Percentiles rank a stretch among this genome's conserved stretches.
Evolutionary conservation across 64 coral and sea anemone genomes (phyloP).

Genomic region (Astreopora myriophthalma): DNA sequence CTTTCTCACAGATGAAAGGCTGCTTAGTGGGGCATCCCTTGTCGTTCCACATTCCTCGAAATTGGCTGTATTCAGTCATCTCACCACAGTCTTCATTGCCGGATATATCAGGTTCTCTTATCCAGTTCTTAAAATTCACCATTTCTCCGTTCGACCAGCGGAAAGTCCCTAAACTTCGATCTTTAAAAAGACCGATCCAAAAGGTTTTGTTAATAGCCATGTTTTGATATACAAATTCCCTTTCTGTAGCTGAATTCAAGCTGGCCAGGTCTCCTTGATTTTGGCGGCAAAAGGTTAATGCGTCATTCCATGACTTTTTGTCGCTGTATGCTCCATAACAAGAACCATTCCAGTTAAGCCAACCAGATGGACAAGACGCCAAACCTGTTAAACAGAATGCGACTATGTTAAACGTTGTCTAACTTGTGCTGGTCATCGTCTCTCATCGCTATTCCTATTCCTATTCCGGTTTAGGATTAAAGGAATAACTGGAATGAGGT

Average conservation of each 20-base stretch:
- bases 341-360: background rate
- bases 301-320: background rate
- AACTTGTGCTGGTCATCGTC: too few species aligned
- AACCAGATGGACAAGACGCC: background rate
- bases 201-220: background rate
- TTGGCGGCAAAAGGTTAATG: background rate
- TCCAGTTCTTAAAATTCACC: constrained; percentile 15
- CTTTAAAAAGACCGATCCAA: constrained; percentile 38
- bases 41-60: constrained; percentile 34
- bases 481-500: too few species aligned
- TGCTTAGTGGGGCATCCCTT: background rate
- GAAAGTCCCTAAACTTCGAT: background rate
- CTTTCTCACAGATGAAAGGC: constrained; percentile 53
- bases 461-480: too few species aligned
- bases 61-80: constrained; percentile 12
- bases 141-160: background rate
- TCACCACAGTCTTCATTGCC: constrained; percentile 8
- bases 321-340: constrained; percentile 4
- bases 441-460: too few species aligned
- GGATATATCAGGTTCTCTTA: background rate
- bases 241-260: background rate
- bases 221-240: background rate
- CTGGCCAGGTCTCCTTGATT: constrained; percentile 1
- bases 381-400: background rate
- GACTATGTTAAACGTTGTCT: too few species aligned